Evolutionary conservation across 1,140 invertebrate genomes (phyloP), one percentile per base, ranked within the genome.

Genomic region (Hesperophylax magnus): DNA sequence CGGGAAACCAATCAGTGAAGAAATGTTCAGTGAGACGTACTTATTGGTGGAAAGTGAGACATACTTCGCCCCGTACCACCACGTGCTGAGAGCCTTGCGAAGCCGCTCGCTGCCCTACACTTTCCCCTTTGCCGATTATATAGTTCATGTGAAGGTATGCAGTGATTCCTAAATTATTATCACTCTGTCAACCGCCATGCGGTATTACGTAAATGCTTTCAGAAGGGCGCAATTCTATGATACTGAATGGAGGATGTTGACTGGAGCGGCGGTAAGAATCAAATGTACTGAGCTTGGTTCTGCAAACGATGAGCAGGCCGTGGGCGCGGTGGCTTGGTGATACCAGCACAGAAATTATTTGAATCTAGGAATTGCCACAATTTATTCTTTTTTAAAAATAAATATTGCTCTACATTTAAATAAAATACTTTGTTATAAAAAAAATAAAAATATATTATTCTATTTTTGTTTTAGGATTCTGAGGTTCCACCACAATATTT

Each of bases 41-140:
- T 86, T 91, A 2, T 93, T 95, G 93, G 90, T 93, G 18, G 93
- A 94, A 86, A 92, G 92, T 47, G 91, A 91, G 77, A 91, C 93
- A 11, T 95, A 93, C 84, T 95, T 93, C 86, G 93, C 94, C 85
- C 93, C 94, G 0, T 95, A 95, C 84, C 89, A 90, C 63, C 92
- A 92, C 56, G 91, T 94, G 0, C 87, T 94, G 47, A 91, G 90
- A 71, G 92, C 91, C n/a, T 84, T 95, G 2, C 90, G 93, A 84
- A 87, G 87, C 5, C 90, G 92, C 53, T 86, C 87, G 31, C 88
- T 89, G 76, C 85, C 89, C 0, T 81, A 90, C 6, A 86, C 90
- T 69, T 92, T 95, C 84, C 91, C 93, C 0, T 92, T 95, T 92
- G 87, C 90, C 54, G 89, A 91, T 80, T 95, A 94, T 84, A 92